Conservation (phyloP, 2,113 vertebrate genomes). For the Panthera leo region DNA sequence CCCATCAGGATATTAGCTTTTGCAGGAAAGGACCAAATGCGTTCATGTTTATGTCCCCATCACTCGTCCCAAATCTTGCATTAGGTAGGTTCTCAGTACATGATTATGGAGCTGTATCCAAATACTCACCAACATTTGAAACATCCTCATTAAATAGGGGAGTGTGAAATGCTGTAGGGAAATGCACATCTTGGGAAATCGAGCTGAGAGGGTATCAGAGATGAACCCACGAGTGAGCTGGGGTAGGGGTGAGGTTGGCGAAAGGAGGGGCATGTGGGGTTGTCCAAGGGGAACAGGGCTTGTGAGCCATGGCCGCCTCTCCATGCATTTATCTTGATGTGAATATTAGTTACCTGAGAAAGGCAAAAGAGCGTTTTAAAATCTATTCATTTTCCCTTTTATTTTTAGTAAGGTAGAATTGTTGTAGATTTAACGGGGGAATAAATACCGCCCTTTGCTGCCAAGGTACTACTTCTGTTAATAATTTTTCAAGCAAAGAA, state of each 20-base stretch:
- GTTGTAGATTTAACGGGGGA: constrained; percentile 25
- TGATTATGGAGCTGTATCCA: not conserved
- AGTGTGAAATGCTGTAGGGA: fast-evolving
- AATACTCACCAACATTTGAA: too few species aligned
- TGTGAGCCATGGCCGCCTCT: fast-evolving
- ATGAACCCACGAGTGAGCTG: not conserved
- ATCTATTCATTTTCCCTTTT: not conserved
- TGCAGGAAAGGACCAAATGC: not conserved
- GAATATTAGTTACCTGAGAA: not conserved
- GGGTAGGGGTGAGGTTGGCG: fast-evolving
- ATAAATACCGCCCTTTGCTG: not conserved
- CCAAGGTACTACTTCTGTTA: not conserved
- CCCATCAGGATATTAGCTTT: not conserved
- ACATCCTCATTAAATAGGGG: not conserved
- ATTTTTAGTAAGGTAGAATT: constrained; percentile 28
- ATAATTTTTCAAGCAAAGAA: constrained; percentile 40
- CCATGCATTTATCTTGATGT: fast-evolving
- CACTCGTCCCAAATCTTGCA: not conserved
- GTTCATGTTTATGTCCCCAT: not conserved
- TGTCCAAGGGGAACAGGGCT: not conserved
- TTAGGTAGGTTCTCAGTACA: fast-evolving
- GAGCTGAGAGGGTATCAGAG: not conserved
- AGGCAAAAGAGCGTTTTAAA: not conserved
- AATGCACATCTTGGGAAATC: not conserved
- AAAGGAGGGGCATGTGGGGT: fast-evolving